Base-by-base conservation (phyloP, 2,113 vertebrate genomes). In the Laterallus jamaicensis region DNA sequence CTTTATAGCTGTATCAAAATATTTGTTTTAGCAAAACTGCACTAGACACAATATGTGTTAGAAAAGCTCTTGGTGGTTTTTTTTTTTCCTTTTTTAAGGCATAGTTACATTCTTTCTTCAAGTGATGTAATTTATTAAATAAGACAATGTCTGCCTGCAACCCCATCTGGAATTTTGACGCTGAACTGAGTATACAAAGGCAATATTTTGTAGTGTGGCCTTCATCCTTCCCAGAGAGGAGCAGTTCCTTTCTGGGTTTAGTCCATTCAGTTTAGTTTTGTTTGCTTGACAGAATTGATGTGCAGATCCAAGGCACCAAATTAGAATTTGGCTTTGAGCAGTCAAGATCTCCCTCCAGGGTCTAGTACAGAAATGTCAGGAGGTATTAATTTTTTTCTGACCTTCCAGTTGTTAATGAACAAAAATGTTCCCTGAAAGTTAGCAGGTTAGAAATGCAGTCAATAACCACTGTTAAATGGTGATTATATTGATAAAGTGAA, bases 401-500 rank as follows among this genome's bases (percentile, higher is more conserved):
- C 3, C 60, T 88, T 88, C 20, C 32, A 67, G n/a, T 50, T 77
- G 15, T 67, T 88, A 90, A 81, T 32, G 22, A 35, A 55, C 31
- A 70, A 52, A 93, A 58, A 9, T 37, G 13, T 86, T 81, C 56
- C 24, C 56, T 91, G 83, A 67, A 92, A 91, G 8, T 5, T 88
- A 37, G 10, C 35, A 84, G 54, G 77, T 79, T 82, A 62, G 49
- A 86, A 86, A 69, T 22, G n/a, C 50, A 66, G 54, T 92, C 84
- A 68, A 76, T 92, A 92, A 77, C 47, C 8, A 39, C 62, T 64
- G 13, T 89, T 93, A 92, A 84, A 82, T 32, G 19, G 39, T 77
- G 92, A 85, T 92, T 91, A 89, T 79, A 94, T 89, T 79, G 89
- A 92, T 84, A 76, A 87, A 82, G 52, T 44, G 82, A 93, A 93